Base-by-base conservation (phyloP, 2,888 invertebrate species). In the Caenorhabditis imperialis region DNA sequence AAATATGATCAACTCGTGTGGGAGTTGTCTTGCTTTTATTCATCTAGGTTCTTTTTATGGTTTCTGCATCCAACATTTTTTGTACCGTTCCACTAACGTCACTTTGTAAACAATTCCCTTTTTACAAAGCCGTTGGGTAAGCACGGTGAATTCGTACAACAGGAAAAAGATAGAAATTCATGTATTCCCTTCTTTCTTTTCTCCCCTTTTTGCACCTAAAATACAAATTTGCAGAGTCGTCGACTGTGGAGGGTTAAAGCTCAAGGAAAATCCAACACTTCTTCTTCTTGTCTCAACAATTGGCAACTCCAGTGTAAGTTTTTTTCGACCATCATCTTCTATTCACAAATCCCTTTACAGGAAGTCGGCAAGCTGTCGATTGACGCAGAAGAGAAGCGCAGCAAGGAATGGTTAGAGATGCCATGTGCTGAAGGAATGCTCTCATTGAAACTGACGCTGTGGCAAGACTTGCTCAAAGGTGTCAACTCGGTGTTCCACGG, bases 391-490 rank as follows among this genome's bases (percentile, higher is more conserved):
- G 70, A 75, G 30, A 67, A 62, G 22, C 70, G 75, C 18, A 77
- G 77, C 57, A 80, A 77, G 65, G 80, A 82, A 75, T 78, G 78
- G 78, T 75, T 82, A 69, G 78, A 80, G 37, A 78, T 82, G 75
- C 74, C 76, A 40, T 80, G 80, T 73, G 58, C 44, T 53, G 73
- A 77, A 38, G 78, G 77, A 53, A 63, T 72, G 48, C 57, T 80
- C 12, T 67, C 61, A 33, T 54, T 82, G 47, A 75, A 79, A 63
- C 72, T 82, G 75, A 76, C 81, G 20, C 75, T 84, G 16, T 82
- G 82, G 84, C 82, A 84, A 45, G 82, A 82, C 53, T 48, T 82
- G 38, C 62, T 82, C 27, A 78, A 79, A 51, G 82, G 81, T 33
- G 51, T 81, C 51, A 79, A 81, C 61, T 61, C 73, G 27, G 81